Evolutionary conservation across 2,797 vertebrate species (phyloP).

Genomic region (Sphaeramia orbicularis): DNA sequence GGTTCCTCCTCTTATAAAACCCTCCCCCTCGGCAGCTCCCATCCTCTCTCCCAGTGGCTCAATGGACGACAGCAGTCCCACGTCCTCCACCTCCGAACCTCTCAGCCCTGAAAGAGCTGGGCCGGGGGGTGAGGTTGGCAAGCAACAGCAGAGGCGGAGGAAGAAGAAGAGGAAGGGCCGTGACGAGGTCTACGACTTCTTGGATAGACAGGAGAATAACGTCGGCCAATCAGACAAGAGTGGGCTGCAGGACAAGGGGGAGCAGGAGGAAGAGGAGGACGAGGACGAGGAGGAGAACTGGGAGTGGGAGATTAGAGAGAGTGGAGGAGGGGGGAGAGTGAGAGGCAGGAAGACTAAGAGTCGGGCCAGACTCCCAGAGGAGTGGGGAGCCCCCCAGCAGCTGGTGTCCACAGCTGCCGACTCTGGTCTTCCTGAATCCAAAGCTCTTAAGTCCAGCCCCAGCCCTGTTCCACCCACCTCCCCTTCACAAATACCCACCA

Average conservation of each 20-base stretch:
- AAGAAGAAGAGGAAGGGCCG: slow-evolving; percentile 86
- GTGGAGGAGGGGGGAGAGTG: slow-evolving; percentile 83
- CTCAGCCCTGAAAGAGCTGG: slow-evolving; percentile 76
- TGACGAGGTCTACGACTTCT: slow-evolving; percentile 78
- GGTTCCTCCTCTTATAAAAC: slow-evolving; percentile 85
- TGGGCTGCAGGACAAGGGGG: slow-evolving; percentile 56
- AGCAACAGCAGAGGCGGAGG: slow-evolving; percentile 82
- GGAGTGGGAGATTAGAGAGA: slow-evolving; percentile 85
- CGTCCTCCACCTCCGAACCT: slow-evolving; percentile 76
- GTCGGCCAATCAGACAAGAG: slow-evolving; percentile 62
- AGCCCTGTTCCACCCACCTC: slow-evolving; percentile 38
- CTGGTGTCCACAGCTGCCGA: slow-evolving; percentile 51
- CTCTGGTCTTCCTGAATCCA: slow-evolving; percentile 47
- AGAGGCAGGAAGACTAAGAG: slow-evolving; percentile 84
- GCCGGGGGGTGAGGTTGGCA: slow-evolving; percentile 72
- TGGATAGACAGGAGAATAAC: slow-evolving; percentile 78
- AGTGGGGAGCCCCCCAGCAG: slow-evolving; percentile 79
- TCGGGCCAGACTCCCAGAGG: slow-evolving; percentile 84
- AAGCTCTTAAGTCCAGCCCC: slow-evolving; percentile 32
- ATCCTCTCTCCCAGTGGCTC: slow-evolving; percentile 79
- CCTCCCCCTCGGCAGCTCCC: slow-evolving; percentile 83
- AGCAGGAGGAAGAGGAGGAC: slow-evolving; percentile 69
- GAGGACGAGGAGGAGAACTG: slow-evolving; percentile 78
- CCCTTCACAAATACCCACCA: slow-evolving; percentile 56
- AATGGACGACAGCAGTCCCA: slow-evolving; percentile 81